phyloP scores from a whole-genome alignment of 2,113 vertebrate species.

The Pavo muticus region DNA sequence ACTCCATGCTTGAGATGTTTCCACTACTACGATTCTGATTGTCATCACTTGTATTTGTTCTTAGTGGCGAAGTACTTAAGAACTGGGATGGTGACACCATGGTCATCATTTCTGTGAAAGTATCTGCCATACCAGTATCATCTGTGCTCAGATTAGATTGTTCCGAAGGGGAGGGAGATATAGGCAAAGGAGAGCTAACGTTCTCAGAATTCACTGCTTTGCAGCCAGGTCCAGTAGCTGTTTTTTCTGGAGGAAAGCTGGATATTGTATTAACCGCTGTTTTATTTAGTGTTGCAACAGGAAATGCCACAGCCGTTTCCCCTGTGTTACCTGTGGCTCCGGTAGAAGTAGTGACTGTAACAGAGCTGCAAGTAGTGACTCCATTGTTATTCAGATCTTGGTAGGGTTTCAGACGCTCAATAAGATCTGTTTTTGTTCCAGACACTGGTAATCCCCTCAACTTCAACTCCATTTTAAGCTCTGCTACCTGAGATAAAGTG shows the following conservation, averaged over 20 bases:
- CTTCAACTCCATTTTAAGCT: constrained; percentile 96
- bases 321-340: constrained; percentile 56
- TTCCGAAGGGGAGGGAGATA: constrained; percentile 86
- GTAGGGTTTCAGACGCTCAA: constrained; percentile 93
- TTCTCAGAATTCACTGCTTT: constrained; percentile 71
- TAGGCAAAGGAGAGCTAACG: constrained; percentile 81
- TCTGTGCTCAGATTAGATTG: constrained; percentile 85
- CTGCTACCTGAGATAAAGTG: constrained; percentile 86
- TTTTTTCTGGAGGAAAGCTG: constrained; percentile 71
- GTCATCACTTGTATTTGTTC: constrained; percentile 71
- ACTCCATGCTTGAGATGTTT: constrained; percentile 69
- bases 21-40: constrained; percentile 65
- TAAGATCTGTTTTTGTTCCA: constrained; percentile 96
- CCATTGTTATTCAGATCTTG: constrained; percentile 83
- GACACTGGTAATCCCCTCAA: constrained; percentile 94
- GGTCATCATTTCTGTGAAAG: constrained; percentile 79
- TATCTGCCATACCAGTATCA: constrained; percentile 79
- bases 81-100: constrained; percentile 77
- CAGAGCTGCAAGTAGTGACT: constrained; percentile 51
- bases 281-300: constrained; percentile 71
- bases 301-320: constrained; percentile 72
- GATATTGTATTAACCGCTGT: constrained; percentile 29
- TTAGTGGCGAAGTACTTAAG: constrained; percentile 71
- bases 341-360: constrained; percentile 56
- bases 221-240: constrained; percentile 43